Percentiles rank a stretch among this genome's conserved stretches.
Evolutionary conservation across 2,797 vertebrate genomes (phyloP).

Genomic region (Rousettus madagascariensis): DNA sequence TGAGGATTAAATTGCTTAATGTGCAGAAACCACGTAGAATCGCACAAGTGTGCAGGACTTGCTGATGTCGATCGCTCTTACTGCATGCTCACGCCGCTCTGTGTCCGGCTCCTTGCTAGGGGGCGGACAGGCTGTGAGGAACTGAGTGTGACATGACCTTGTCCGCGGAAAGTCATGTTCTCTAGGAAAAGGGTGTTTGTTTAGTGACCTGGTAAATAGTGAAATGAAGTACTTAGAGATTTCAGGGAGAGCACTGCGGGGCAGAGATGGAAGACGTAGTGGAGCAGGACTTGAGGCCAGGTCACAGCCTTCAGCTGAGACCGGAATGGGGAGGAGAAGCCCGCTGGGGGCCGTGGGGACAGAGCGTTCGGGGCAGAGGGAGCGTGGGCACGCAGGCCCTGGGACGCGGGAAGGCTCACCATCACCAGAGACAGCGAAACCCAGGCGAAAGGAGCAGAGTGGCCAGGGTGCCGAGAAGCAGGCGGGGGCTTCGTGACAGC

Average conservation of each 20-base stretch:
- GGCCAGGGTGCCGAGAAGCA: background rate
- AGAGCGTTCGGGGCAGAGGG: background rate
- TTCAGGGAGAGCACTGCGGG: background rate
- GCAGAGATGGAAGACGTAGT: background rate
- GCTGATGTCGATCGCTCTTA: background rate
- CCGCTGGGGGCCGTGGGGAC: accelerated
- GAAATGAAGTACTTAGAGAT: background rate
- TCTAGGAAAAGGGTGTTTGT: background rate
- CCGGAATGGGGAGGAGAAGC: background rate
- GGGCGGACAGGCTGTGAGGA: background rate
- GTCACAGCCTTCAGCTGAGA: background rate
- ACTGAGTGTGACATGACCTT: background rate
- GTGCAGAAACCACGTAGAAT: background rate
- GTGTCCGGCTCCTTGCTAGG: background rate
- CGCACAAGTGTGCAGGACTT: background rate
- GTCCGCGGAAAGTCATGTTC: background rate
- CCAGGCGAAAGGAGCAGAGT: accelerated
- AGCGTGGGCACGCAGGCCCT: background rate
- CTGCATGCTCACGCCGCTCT: background rate
- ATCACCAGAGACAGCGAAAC: background rate
- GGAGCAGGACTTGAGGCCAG: no score
- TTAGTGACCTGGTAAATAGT: background rate
- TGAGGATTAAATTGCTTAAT: background rate
- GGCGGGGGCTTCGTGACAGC: no score
- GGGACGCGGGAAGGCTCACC: accelerated